Evolutionary conservation across 2,888 invertebrate genomes (phyloP), one percentile per base, ranked within the genome.

Genomic region (Tyria jacobaeae): DNA sequence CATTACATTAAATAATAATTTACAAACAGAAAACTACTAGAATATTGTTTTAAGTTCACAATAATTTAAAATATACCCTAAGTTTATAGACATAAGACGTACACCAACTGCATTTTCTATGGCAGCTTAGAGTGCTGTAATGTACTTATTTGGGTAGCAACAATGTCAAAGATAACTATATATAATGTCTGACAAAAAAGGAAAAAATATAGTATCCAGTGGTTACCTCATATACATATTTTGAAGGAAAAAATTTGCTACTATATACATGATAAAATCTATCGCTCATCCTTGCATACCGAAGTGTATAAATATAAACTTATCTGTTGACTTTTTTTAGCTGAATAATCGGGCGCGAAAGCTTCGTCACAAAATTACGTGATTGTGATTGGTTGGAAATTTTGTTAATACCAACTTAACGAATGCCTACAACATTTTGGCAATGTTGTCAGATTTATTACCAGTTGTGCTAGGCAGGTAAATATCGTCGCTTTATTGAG

Each of bases 361-460:
- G 91, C 89, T 87, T 88, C 86, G 84, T 88, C 85, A 89, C 73
- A 71, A 79, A 80, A 86, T 86, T 84, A 73, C 76, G 66, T 14
- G 27, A 31, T 59, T 67, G 62, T 78, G 78, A 93, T 94, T 93
- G 92, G 93, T 70, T 68, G 31, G 81, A 75, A 80, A 79, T 82
- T 87, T 86, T 71, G 82, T 80, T 59, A 73, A 81, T 90, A 86
- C 93, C 93, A 94, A 93, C 92, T 47, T 86, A 84, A 86, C 66
- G 73, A 82, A 83, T 73, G 69, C 60, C 56, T 73, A 79, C 72
- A 79, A 78, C 79, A 83, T 81, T 89, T 91, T 89, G 87, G 88
- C 87, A 87, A 92, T 87, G 92, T 93, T 93, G 93, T 90, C 92
- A 90, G 86, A 88, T 89, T 85, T 88, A 89, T 88, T 91, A 89